Base-by-base conservation (phyloP, 2,797 vertebrate genomes). In the Diglossa cyanea region DNA sequence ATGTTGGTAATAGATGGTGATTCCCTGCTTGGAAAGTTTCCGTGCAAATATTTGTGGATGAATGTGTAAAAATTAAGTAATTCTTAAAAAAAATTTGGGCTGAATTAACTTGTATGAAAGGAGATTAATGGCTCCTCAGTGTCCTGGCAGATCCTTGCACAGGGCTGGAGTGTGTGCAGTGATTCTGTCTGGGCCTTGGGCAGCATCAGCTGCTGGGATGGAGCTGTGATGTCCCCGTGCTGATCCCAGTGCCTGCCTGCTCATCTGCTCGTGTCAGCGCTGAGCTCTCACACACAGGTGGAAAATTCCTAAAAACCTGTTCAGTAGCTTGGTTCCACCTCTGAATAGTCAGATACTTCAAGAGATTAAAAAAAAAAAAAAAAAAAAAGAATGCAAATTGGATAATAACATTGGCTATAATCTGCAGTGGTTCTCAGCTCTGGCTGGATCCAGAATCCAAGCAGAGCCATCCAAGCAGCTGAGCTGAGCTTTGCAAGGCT, bases 321-420 rank as follows among this genome's bases (percentile, higher is more conserved):
- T 37, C 53, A 20, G 35, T 45, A 35, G 5, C 48, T 84, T 65
- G 13, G 6, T 61, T 82, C 44, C 68, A 20, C 33, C 3, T 39
- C 11, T 37, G 66, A 58, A 48, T 15, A 50, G 26, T 19, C 26
- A 66, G 33, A 18, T 65, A 17, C 65, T 86, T 63, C 2, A 45
- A 20, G 55, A 66, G 23, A 28, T 44, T 7, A 39, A 39, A 39
- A 37, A 37, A 37, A 37, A 30, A 35, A 62, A 68, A 10, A 17
- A 25, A n/a, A n/a, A n/a, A n/a, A n/a, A n/a, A n/a, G 35, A 63
- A 35, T 19, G 4, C 9, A n/a, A 25, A 63, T n/a, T 60, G 31
- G 6, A 10, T 8, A 7, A 10, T 45, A 10, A 19, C 48, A 5
- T 1, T 63, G 61, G 18, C 25, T 47, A 0, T 76, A 16, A 31